Base-by-base conservation (phyloP, 1,140 invertebrate genomes). In the Acromyrmex charruanus region DNA sequence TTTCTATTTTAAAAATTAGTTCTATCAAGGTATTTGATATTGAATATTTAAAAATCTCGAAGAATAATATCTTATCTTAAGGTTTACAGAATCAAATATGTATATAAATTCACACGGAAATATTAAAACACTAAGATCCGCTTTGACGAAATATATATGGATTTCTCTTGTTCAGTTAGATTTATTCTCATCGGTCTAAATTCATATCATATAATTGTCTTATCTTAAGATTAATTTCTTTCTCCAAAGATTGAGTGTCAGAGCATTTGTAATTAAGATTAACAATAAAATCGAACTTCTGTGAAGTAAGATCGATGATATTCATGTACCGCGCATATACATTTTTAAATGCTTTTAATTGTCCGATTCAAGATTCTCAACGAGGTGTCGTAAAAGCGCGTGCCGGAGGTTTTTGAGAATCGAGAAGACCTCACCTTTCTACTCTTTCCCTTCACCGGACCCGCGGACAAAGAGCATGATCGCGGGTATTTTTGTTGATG, bases 401-500 rank as follows among this genome's bases (percentile, higher is more conserved):
- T 35, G 55, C 31, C 44, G 79, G 86, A 68, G 80, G 80, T 88
- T 86, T 86, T 90, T 72, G 87, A 90, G 77, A 61, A 69, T 59
- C 55, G n/a, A 59, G 58, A 25, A 44, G 31, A 53, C 9, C 14
- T 58, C 58, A 44, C 21, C 58, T 65, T 31, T 49, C 14, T 49
- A 68, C 39, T 59, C 28, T 35, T 59, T 44, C 66, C 28, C 44
- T 21, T 16, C 39, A 31, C 14, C 61, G 39, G 63, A 25, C 71
- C 39, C 44, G 69, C 69, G 65, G 55, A 77, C 58, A 58, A 63
- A 65, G 72, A 49, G 14, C 66, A 86, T 55, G 51, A 89, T 89
- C 35, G 44, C 55, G 59, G 89, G 87, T 89, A 90, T 90, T 90
- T 90, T 90, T 72, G 80, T 88, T 90, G 89, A 90, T 90, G 89